These are phyloP conservation scores for Epinotia nisella DNA, from an alignment of 2,888 invertebrate species.

Conservation along the genomic window DNA sequence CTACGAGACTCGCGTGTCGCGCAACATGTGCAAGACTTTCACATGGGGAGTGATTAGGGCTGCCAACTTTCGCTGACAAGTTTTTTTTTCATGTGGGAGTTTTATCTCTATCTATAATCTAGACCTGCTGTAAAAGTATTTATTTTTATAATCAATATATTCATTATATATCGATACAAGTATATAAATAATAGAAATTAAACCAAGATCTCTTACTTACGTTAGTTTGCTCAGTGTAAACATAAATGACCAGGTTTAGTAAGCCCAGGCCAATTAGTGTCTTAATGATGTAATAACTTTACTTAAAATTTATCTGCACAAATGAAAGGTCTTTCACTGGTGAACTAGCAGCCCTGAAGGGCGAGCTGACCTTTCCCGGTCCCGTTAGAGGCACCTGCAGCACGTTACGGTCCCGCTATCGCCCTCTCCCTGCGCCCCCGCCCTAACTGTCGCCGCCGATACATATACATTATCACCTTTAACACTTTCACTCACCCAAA, in stretches of 20 bases:
- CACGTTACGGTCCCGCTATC: constrained; percentile 71
- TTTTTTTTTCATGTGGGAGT: not conserved
- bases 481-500: constrained; percentile 25
- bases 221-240: not conserved
- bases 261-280: not conserved
- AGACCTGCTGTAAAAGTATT: not conserved
- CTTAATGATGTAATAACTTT: no score
- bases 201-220: not conserved
- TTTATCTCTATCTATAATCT: not conserved
- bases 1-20: constrained; percentile 15
- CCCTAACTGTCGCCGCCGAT: constrained; percentile 36
- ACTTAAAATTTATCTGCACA: constrained; percentile 4
- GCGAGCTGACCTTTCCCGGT: constrained; percentile 70
- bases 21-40: constrained; percentile 43
- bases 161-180: no score
- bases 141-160: not conserved
- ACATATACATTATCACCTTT: constrained; percentile 30
- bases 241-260: not conserved
- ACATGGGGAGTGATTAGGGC: constrained; percentile 21
- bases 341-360: constrained; percentile 15
- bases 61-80: not conserved
- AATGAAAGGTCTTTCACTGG: constrained; percentile 1
- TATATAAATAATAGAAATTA: not conserved
- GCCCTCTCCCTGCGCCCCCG: constrained; percentile 48
- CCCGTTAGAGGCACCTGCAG: constrained; percentile 72